phyloP scores from a whole-genome alignment of 2,797 vertebrate genomes.

The Phrynocephalus guinanensis region DNA sequence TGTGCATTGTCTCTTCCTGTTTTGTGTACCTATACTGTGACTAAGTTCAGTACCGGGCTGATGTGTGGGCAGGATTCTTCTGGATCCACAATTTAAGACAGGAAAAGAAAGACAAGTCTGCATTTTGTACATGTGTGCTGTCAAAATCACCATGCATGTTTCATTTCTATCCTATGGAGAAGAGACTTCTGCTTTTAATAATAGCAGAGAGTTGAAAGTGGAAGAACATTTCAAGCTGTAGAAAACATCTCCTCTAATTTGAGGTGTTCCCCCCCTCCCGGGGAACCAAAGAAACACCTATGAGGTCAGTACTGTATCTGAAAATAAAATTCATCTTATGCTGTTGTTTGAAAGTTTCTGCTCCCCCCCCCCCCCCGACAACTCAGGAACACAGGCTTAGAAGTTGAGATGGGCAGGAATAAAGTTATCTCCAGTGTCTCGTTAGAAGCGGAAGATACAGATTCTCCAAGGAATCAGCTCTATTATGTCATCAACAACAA shows the following conservation, averaged over 20 bases:
- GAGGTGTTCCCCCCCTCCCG: too few species aligned
- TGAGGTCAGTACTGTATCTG: neutral
- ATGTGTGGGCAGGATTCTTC: neutral
- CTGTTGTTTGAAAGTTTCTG: neutral
- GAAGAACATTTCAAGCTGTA: neutral
- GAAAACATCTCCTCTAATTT: neutral
- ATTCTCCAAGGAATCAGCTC: conserved; percentile 67
- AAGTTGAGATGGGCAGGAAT: conserved; percentile 70
- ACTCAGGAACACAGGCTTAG: conserved; percentile 74
- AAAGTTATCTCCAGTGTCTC: conserved; percentile 78
- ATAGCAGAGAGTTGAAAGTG: neutral
- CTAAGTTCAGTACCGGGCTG: neutral
- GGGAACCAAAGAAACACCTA: neutral
- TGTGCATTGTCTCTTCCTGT: neutral
- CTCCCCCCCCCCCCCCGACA: conserved; percentile 33
- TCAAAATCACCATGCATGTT: neutral
- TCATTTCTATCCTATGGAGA: neutral
- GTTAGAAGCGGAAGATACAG: conserved; percentile 77
- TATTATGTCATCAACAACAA: conserved; percentile 65
- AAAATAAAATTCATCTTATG: neutral
- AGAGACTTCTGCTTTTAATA: neutral
- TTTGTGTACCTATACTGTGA: neutral
- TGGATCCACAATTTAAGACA: neutral
- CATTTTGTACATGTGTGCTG: neutral
- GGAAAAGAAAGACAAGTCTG: neutral